phyloP scores from a whole-genome alignment of 2,888 invertebrate genomes.

The Pediacus dermestoides region DNA sequence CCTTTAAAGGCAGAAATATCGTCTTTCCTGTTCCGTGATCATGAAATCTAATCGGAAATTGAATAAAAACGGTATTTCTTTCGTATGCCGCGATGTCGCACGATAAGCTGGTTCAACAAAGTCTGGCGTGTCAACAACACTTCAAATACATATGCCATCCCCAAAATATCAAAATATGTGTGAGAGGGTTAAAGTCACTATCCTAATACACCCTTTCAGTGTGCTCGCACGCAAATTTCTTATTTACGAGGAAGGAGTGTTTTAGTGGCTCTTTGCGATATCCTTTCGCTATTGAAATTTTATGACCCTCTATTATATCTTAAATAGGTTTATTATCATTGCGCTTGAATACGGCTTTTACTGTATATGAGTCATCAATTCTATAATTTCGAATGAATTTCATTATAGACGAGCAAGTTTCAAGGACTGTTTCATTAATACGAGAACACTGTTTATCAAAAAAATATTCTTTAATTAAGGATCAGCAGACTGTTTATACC shows the following conservation, averaged over 20 bases:
- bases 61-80: constrained; percentile 18
- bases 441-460: too few relatives aligned
- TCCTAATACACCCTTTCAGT: neutral
- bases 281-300: constrained; percentile 7
- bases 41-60: constrained; percentile 29
- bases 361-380: too few relatives aligned
- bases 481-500: too few relatives aligned
- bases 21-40: constrained; percentile 17
- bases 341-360: too few relatives aligned
- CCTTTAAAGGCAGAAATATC: constrained; percentile 18
- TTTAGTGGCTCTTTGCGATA: constrained; percentile 1
- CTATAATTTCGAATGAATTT: too few relatives aligned
- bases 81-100: neutral
- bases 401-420: too few relatives aligned
- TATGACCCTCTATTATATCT: constrained; percentile 3
- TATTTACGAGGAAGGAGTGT: constrained; percentile 6
- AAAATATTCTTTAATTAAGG: too few relatives aligned
- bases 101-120: constrained; percentile 3
- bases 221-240: constrained; percentile 5
- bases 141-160: too few relatives aligned
- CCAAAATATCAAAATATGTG: too few relatives aligned
- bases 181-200: neutral
- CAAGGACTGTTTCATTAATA: too few relatives aligned
- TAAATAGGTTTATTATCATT: too few relatives aligned
- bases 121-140: too few relatives aligned